Base-by-base conservation (phyloP, 2,113 vertebrate species). In the Eurystomus gularis region DNA sequence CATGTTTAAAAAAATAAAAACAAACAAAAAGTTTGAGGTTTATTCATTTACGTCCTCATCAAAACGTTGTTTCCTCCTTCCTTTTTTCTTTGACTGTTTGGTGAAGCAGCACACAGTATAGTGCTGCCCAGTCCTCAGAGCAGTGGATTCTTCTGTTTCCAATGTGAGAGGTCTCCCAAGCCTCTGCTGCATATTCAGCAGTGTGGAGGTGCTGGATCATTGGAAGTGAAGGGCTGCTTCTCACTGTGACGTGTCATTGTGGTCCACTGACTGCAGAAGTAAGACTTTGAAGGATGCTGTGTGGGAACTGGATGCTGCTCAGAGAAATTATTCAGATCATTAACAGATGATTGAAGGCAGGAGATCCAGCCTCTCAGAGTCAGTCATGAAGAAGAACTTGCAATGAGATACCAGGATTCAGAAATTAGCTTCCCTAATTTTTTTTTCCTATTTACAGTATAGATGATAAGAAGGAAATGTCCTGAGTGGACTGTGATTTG, bases 191-290 rank as follows among this genome's bases (percentile, higher is more conserved):
- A 1, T 4, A 28, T 5, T 39, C 9, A 40, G 86, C 55, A 35
- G 0, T 0, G 0, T 10, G 44, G 61, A 55, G 65, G 35, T n/a
- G 81, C 40, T 83, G 35, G 35, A 62, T 8, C 31, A 18, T n/a
- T 42, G 2, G 42, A 23, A 64, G 52, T 55, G 35, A 11, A 33
- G 8, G 35, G 54, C 17, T 10, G 2, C 6, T 2, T 51, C 52
- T 7, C 42, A 25, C 66, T 29, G 52, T 11, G 80, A 1, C 5
- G 4, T 65, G 70, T 18, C 5, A 1, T 1, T 35, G 40, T 57
- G 80, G 40, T 4, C 19, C 57, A 1, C 31, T 73, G 70, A 0
- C 13, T 29, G 52, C 39, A 69, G 28, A 33, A 35, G 5, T 23
- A 48, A 7, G 62, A 15, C 35, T 49, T 18, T 31, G 69, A 25